Conservation (phyloP, 2,113 vertebrate genomes). For the Stomatorhinus ivindoensis region DNA sequence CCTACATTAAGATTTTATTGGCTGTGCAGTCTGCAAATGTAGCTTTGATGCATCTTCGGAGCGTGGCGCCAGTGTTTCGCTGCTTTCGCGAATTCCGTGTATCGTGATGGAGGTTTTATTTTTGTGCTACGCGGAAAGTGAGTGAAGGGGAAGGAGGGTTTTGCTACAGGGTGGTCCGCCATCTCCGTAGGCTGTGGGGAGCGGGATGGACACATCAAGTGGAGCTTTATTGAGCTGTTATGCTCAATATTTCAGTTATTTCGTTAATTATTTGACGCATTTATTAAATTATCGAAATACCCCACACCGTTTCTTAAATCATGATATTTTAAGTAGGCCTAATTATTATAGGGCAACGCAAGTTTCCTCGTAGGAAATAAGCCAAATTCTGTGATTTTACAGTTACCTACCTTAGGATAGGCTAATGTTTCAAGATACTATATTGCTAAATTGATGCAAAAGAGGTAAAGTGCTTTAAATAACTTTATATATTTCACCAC, state of each 20-base stretch:
- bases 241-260: neutral
- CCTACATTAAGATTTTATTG: conserved; percentile 5
- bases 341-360: neutral
- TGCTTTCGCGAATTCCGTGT: neutral
- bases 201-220: neutral
- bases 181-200: neutral
- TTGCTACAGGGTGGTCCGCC: neutral
- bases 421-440: neutral
- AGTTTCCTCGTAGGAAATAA: neutral
- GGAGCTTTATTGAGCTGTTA: neutral
- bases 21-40: neutral
- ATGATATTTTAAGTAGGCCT: neutral
- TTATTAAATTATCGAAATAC: neutral
- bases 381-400: neutral
- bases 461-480: neutral
- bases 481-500: neutral
- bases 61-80: neutral
- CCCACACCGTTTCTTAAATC: neutral
- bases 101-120: neutral
- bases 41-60: neutral
- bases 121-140: neutral
- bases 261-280: neutral
- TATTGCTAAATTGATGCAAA: neutral
- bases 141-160: neutral
- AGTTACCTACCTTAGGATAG: neutral